Evolutionary conservation across 2,888 invertebrate species (phyloP), one percentile per base, ranked within the genome.

Genomic region (Agonum fuliginosum): DNA sequence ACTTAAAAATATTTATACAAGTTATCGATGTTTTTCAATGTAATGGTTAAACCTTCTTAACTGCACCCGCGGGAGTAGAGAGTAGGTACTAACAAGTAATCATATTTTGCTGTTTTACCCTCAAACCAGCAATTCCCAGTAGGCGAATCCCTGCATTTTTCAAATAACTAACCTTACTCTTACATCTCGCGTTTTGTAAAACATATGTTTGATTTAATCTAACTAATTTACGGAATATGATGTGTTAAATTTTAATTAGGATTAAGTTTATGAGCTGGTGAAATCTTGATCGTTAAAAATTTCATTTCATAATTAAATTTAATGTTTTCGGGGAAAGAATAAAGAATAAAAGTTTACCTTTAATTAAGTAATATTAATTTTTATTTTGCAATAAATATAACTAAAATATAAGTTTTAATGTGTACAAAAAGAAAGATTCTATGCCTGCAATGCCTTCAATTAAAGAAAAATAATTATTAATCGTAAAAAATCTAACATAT

Each of bases 71-170:
- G 62, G 34, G 62, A 62, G 10, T 27, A 30, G n/a, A 34, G 27
- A 54, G n/a, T 54, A 54, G n/a, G 12, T 1, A 22, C 54, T 20
- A 14, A 34, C 62, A 17, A n/a, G 30, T 5, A 19, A 19, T 10
- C 34, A 34, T 14, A 62, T 62, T 62, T 62, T 27, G 30, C 62
- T 34, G 19, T 30, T 30, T 34, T 62, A 62, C 19, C 34, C 62
- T 34, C 62, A 62, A 62, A 62, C 27, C 14, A 10, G 2, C 30
- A 30, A 62, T 62, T 62, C 62, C 34, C 34, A 19, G 12, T 6
- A 17, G 62, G 10, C 19, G 19, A 62, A 62, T 62, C 62, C 14
- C 19, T 20, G 6, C 62, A 62, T 62, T 20, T 20, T 24, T 22
- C 34, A 17, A 62, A 37, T 6, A 30, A 62, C 10, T 62, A 62